These are phyloP conservation scores for Caenorhabditis uteleia DNA, from an alignment of 2,888 invertebrate genomes.

Conservation along the genomic window DNA sequence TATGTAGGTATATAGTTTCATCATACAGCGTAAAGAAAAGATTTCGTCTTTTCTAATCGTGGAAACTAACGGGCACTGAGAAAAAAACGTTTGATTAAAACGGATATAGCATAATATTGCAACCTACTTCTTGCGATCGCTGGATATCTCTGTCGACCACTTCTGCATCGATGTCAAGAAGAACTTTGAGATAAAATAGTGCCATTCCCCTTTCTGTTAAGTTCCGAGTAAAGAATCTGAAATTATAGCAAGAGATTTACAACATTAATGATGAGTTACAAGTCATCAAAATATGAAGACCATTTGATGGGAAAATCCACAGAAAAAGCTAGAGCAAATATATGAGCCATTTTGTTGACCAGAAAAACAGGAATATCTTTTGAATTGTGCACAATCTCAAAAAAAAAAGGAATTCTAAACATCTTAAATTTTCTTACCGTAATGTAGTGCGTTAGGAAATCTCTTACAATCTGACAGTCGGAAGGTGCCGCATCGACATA, in stretches of 20 bases:
- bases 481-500: constrained; percentile 22
- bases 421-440: constrained; percentile 13
- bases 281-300: constrained; percentile 74
- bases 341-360: constrained; percentile 74
- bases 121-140: constrained; percentile 69
- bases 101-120: no score
- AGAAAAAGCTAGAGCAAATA: constrained; percentile 74
- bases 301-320: constrained; percentile 74
- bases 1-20: neutral
- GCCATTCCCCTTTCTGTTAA: constrained; percentile 56
- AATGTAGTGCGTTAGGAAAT: constrained; percentile 50
- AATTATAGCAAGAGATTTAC: constrained; percentile 7
- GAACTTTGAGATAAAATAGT: constrained; percentile 73
- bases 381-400: constrained; percentile 2
- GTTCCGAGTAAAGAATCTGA: constrained; percentile 35
- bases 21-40: no score
- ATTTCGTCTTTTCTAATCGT: no score
- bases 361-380: constrained; percentile 70
- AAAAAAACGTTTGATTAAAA: no score
- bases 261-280: constrained; percentile 27
- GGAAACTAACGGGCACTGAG: no score
- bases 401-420: neutral
- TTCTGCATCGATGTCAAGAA: constrained; percentile 74
- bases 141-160: constrained; percentile 73
- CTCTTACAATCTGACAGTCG: constrained; percentile 38